Base-by-base conservation (phyloP, 2,888 invertebrate species). In the Digitonthophagus gazella region DNA sequence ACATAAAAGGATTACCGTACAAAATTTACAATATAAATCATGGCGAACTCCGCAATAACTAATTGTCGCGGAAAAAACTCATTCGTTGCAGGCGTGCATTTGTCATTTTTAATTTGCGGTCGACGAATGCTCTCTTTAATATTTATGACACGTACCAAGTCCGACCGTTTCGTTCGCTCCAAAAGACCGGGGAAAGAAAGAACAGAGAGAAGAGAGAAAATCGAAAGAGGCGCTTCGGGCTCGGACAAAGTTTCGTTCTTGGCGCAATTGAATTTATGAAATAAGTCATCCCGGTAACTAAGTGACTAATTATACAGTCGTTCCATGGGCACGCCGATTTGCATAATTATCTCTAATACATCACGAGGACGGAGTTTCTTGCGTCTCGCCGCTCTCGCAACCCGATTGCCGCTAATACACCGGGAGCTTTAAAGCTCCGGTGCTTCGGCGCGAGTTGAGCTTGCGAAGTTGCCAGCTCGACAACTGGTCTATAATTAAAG, bases 291-390 rank as follows among this genome's bases (percentile, higher is more conserved):
- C 11, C 28, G 68, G 65, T 65, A 68, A 67, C 70, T 67, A 70
- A 70, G 70, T 70, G 70, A 70, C 67, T 70, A 68, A 70, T 70
- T 70, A 70, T 70, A 61, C 66, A 63, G 64, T 65, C 70, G 63
- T 68, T 70, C 66, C 65, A 70, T 61, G 67, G 67, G 67, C 28
- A 57, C n/a, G 56, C 44, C 65, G 65, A 70, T 70, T 70, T 70
- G 65, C 70, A 70, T 70, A 70, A 70, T 70, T 70, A 67, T 67
- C 65, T 58, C 67, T 68, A 68, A 68, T 70, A 66, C 66, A 70
- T 70, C 70, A 67, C 64, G 66, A 68, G 44, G 64, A 66, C 58
- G 22, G 58, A 22, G 22, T 58, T 67, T 22, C 67, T 58, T 44
- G 54, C 65, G 54, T 54, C 11, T 28, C 65, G 16, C 56, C 16